These are phyloP conservation scores for Mareca penelope DNA, from an alignment of 2,797 vertebrate genomes.

Conservation along the genomic window DNA sequence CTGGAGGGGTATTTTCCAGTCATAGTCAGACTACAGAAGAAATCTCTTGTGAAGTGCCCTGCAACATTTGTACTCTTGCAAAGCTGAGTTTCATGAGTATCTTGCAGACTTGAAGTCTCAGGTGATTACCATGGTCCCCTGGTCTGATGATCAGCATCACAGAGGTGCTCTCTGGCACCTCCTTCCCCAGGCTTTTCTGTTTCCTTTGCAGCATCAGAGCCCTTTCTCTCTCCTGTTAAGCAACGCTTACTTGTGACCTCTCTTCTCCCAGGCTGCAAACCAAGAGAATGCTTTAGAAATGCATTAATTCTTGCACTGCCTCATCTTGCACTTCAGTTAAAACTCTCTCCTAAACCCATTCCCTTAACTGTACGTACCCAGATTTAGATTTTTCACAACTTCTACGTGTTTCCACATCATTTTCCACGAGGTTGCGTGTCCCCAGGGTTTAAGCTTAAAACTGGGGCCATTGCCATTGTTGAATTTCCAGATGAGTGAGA, in stretches of 20 bases:
- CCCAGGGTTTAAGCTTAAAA: neutral
- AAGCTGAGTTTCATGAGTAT: neutral
- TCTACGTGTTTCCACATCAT: neutral
- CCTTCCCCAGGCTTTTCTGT: neutral
- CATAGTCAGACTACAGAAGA: neutral
- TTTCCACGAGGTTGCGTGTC: neutral
- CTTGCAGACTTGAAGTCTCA: neutral
- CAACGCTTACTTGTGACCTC: neutral
- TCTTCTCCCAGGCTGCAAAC: neutral
- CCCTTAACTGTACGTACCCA: neutral
- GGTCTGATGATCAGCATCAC: neutral
- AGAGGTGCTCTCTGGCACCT: neutral
- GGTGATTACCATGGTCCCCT: neutral
- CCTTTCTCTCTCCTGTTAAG: neutral
- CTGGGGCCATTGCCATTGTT: neutral
- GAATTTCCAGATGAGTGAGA: neutral
- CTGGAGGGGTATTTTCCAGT: neutral
- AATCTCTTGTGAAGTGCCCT: neutral
- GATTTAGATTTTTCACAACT: constrained; percentile 8
- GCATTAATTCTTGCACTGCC: neutral
- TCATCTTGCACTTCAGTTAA: neutral
- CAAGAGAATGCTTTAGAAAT: constrained; percentile 8
- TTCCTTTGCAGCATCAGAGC: neutral
- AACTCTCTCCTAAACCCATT: neutral
- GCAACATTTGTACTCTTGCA: neutral